These are phyloP conservation scores for Thaumatotibia leucotreta DNA, from an alignment of 1,140 invertebrate genomes.

Conservation along the genomic window DNA sequence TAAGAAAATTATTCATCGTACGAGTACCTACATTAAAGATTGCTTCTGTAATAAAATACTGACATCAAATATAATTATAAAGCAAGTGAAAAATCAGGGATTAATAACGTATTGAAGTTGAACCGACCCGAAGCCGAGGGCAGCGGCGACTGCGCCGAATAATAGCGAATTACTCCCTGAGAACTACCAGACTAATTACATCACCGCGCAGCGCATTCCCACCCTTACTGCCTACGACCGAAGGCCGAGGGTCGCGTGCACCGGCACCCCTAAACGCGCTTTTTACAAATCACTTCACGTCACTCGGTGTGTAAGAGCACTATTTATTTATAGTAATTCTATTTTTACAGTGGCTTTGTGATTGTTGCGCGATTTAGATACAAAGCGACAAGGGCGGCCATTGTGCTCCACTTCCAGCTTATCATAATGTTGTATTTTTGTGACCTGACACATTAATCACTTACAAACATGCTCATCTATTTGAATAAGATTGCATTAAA, in stretches of 20 bases:
- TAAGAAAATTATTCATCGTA: too few species aligned
- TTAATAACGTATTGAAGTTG: neutral
- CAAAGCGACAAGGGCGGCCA: slow-evolving; percentile 13
- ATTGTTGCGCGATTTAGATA: slow-evolving; percentile 32
- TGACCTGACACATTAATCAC: too few species aligned
- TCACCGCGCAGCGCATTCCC: slow-evolving; percentile 30
- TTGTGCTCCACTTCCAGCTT: neutral
- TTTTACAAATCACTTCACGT: slow-evolving; percentile 61
- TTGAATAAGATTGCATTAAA: too few species aligned
- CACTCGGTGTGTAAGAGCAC: slow-evolving; percentile 52
- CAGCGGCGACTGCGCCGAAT: neutral
- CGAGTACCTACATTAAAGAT: too few species aligned
- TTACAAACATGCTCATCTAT: too few species aligned
- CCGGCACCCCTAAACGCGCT: slow-evolving; percentile 28
- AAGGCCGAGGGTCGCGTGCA: neutral
- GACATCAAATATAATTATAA: neutral
- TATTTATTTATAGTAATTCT: slow-evolving; percentile 67
- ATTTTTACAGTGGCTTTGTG: slow-evolving; percentile 52
- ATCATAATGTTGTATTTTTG: too few species aligned
- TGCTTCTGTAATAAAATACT: too few species aligned
- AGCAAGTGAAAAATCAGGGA: neutral
- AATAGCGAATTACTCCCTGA: neutral
- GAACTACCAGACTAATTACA: slow-evolving; percentile 6
- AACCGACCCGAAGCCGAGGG: neutral
- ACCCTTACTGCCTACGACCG: neutral